phyloP scores from a whole-genome alignment of 2,113 vertebrate genomes.

The Mormyrus lacerda region DNA sequence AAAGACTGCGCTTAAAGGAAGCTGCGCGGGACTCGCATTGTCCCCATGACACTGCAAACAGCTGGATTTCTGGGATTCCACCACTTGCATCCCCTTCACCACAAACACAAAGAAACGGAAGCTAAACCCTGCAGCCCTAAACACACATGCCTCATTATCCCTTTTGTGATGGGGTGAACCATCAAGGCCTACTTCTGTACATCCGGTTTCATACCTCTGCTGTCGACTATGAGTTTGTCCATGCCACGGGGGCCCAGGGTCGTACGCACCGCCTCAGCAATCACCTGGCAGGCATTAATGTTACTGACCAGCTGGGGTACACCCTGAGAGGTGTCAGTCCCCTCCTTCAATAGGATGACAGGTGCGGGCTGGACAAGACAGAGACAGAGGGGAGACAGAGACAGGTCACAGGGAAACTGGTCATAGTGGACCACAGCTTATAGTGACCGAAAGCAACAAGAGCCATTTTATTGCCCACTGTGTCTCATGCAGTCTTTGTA shows the following conservation, averaged over 20 bases:
- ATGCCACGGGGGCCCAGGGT: constrained; percentile 94
- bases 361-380: constrained; percentile 69
- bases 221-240: constrained; percentile 96
- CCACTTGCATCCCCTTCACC: not conserved
- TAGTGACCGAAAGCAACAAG: not conserved
- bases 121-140: not conserved
- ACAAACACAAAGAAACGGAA: not conserved
- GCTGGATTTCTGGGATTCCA: not conserved
- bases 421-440: not conserved
- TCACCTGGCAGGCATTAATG: constrained; percentile 96
- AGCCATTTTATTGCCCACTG: not conserved
- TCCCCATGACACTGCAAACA: not conserved
- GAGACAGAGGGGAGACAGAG: not conserved
- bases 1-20: not conserved
- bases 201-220: constrained; percentile 63
- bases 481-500: not conserved
- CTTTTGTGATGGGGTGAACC: not conserved
- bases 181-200: not conserved
- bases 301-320: constrained; percentile 92
- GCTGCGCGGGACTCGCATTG: not conserved
- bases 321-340: constrained; percentile 91
- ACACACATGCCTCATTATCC: not conserved
- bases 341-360: constrained; percentile 91
- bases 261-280: constrained; percentile 88
- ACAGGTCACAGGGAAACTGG: not conserved